Percentiles rank a stretch among this genome's conserved stretches.
These are phyloP conservation scores for Otolemur garnettii DNA, from an alignment of 2,113 vertebrate species.

Conservation along the genomic window DNA sequence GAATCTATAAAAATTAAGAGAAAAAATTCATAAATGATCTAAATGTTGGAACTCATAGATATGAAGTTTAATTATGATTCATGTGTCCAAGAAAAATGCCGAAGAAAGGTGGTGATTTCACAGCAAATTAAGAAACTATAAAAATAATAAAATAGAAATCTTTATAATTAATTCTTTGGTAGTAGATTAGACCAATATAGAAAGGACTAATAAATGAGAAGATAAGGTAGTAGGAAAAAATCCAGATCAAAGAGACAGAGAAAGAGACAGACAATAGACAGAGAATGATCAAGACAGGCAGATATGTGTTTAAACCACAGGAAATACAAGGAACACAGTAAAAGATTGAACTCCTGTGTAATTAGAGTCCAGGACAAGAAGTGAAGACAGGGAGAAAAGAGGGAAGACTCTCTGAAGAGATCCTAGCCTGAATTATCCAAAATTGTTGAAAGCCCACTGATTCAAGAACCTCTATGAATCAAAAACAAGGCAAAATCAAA, in stretches of 20 bases:
- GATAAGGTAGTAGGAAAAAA: not conserved
- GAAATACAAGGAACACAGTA: not conserved
- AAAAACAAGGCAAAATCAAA: slow-evolving; percentile 64
- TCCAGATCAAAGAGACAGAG: not conserved
- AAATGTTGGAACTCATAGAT: not conserved
- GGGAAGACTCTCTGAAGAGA: slow-evolving; percentile 31
- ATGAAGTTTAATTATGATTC: not conserved
- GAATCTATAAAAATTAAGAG: slow-evolving; percentile 27
- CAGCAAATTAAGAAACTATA: slow-evolving; percentile 12
- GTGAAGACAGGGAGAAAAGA: not conserved
- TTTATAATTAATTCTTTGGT: slow-evolving; percentile 33
- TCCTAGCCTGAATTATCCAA: slow-evolving; percentile 57
- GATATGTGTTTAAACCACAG: not conserved
- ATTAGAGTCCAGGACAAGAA: slow-evolving; percentile 51
- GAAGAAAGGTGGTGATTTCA: not conserved
- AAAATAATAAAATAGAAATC: not conserved
- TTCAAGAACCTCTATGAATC: slow-evolving; percentile 51
- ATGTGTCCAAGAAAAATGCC: not conserved
- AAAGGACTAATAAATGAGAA: not conserved
- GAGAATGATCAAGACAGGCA: not conserved
- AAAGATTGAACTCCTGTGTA: not conserved
- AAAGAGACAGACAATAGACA: not conserved
- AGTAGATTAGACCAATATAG: not conserved
- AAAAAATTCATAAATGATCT: not conserved
- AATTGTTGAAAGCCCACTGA: slow-evolving; percentile 46